Percentiles rank a stretch among this genome's conserved stretches.
phyloP scores from a whole-genome alignment of 2,888 invertebrate genomes.

The Hirtodrosophila duncani region DNA sequence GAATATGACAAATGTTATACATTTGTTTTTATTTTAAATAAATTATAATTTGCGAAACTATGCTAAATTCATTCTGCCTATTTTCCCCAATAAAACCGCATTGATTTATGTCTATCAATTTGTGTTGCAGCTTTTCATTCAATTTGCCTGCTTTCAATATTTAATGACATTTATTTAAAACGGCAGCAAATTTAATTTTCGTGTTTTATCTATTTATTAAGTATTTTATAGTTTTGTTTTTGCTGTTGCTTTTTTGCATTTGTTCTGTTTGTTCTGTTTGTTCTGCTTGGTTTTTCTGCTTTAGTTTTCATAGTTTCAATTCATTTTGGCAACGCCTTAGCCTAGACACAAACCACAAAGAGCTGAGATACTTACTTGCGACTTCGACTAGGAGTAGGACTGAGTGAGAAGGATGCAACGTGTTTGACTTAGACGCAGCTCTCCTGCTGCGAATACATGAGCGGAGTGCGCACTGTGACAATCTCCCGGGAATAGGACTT shows the following conservation, averaged over 20 bases:
- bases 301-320: slow-evolving; percentile 31
- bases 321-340: slow-evolving; percentile 65
- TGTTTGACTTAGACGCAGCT: slow-evolving; percentile 82
- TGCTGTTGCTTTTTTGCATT: background rate
- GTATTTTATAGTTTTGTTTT: too few species aligned
- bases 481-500: slow-evolving; percentile 81
- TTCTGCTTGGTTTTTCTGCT: slow-evolving; percentile 7
- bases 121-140: background rate
- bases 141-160: slow-evolving; percentile 1
- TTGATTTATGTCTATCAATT: slow-evolving; percentile 17
- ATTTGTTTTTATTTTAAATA: too few species aligned
- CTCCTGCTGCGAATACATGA: slow-evolving; percentile 84
- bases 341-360: slow-evolving; percentile 65
- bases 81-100: background rate
- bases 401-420: background rate
- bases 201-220: too few species aligned
- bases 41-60: too few species aligned
- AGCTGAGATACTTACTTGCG: slow-evolving; percentile 41
- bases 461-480: slow-evolving; percentile 83
- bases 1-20: too few species aligned
- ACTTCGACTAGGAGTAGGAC: slow-evolving; percentile 25
- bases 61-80: too few species aligned
- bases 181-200: too few species aligned
- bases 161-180: background rate
- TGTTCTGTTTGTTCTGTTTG: slow-evolving; percentile 3